These are phyloP conservation scores for Papilio polyxenes DNA, from an alignment of 1,140 invertebrate species.

Conservation along the genomic window DNA sequence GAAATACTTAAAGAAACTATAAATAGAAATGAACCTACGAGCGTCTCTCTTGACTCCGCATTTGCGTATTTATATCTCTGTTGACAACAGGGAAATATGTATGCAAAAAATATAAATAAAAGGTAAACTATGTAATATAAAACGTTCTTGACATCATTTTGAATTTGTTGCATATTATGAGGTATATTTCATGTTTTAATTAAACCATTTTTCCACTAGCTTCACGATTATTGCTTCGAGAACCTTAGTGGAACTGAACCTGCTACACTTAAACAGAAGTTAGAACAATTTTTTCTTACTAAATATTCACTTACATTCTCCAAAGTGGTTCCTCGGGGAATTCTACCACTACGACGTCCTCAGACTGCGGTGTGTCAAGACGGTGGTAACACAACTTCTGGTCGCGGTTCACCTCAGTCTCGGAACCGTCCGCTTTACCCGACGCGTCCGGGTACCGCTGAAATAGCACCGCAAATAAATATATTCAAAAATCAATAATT, in stretches of 20 bases:
- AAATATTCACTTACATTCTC: constrained; percentile 88
- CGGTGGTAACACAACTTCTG: constrained; percentile 97
- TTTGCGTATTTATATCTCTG: constrained; percentile 58
- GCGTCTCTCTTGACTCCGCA: constrained; percentile 50
- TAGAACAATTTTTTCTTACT: neutral
- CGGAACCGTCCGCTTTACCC: constrained; percentile 93
- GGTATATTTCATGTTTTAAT: too few species aligned
- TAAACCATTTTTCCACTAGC: neutral
- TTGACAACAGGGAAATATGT: constrained; percentile 45
- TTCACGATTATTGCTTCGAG: too few species aligned
- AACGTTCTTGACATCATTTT: neutral
- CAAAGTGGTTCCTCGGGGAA: constrained; percentile 96
- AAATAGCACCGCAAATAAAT: constrained; percentile 10
- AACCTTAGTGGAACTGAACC: too few species aligned
- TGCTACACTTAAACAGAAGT: too few species aligned
- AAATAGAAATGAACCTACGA: constrained; percentile 51
- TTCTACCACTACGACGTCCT: constrained; percentile 94
- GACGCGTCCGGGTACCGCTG: constrained; percentile 86
- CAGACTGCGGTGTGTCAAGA: constrained; percentile 91
- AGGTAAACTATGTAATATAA: neutral
- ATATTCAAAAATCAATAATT: neutral
- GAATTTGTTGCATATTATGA: neutral
- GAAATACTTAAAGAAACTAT: constrained; percentile 1
- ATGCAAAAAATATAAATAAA: neutral
- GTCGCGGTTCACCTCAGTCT: constrained; percentile 91